Base-by-base conservation (phyloP, 2,113 vertebrate genomes). In the Zosterops borbonicus region DNA sequence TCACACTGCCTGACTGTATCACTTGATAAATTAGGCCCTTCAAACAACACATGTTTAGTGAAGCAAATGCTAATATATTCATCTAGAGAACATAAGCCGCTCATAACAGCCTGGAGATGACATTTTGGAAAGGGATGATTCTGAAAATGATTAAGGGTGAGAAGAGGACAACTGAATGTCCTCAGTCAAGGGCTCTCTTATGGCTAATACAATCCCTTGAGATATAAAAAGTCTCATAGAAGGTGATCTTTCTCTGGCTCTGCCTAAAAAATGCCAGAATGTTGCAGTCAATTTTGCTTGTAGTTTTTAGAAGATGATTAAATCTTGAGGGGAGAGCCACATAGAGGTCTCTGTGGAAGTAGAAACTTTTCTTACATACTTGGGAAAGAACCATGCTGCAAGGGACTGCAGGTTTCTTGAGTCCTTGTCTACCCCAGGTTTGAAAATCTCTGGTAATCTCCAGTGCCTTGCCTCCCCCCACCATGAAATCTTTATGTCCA, bases 21-120 rank as follows among this genome's bases (percentile, higher is more conserved):
- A 59, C 90, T 90, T 96, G 93, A 81, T 64, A 83, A 96, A 93
- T 88, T 71, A 80, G 68, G 33, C 22, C 88, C 70, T 88, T 92
- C 82, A 85, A 94, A 91, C 49, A 65, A 46, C 50, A 82, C 37
- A 24, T 46, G 18, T 68, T 91, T 90, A 71, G 79, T 78, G 52
- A 96, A 90, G 29, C 44, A 90, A 81, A 83, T 93, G 85, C 12
- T 93, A 94, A 77, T 67, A 56, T 52, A 86, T 63, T 33, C 68
- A 83, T 78, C 69, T 67, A 78, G 64, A 79, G 53, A 92, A 71
- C 2, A 5, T 29, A 56, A 84, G 50, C 9, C 1, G 0, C 74
- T 86, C 37, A 33, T 58, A 55, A 42, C 28, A 92, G 39, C 70
- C 28, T 7, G 5, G 41, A 52, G 24, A 56, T 91, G 77, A 62